Conservation (phyloP, 2,888 invertebrate genomes). For the Acanthosepion lycidas region DNA sequence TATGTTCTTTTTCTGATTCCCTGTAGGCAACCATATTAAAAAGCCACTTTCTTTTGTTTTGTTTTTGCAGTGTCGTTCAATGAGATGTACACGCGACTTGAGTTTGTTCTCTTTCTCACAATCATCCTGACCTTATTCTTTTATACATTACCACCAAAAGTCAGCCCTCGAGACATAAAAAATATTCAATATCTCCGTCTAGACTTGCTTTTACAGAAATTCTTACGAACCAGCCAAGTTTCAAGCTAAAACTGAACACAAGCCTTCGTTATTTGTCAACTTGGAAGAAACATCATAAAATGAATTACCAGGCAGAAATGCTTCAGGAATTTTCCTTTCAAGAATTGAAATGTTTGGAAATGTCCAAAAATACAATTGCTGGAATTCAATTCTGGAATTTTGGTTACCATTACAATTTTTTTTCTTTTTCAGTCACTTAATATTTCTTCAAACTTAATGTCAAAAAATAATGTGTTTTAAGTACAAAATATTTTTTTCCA, state of each 20-base stretch:
- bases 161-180: constrained; percentile 59
- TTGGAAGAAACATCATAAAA: too few relatives aligned
- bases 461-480: too few relatives aligned
- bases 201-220: constrained; percentile 50
- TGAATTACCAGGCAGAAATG: too few relatives aligned
- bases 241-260: neutral
- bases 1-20: neutral
- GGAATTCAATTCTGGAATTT: neutral
- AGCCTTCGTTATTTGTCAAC: neutral
- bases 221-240: neutral
- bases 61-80: constrained; percentile 55
- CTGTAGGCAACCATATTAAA: neutral
- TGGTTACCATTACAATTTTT: neutral
- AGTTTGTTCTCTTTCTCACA: constrained; percentile 58
- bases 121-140: constrained; percentile 56
- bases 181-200: constrained; percentile 60
- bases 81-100: constrained; percentile 58
- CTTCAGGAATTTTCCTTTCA: neutral
- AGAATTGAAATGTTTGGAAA: neutral
- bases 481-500: too few relatives aligned
- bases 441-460: too few relatives aligned
- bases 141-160: constrained; percentile 58
- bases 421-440: too few relatives aligned
- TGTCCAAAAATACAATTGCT: neutral
- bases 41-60: neutral